A percentile compares a stretch with the other conserved stretches of the same genome.
These are phyloP conservation scores for Limnephilus marmoratus DNA, from an alignment of 2,888 invertebrate genomes.

Conservation along the genomic window DNA sequence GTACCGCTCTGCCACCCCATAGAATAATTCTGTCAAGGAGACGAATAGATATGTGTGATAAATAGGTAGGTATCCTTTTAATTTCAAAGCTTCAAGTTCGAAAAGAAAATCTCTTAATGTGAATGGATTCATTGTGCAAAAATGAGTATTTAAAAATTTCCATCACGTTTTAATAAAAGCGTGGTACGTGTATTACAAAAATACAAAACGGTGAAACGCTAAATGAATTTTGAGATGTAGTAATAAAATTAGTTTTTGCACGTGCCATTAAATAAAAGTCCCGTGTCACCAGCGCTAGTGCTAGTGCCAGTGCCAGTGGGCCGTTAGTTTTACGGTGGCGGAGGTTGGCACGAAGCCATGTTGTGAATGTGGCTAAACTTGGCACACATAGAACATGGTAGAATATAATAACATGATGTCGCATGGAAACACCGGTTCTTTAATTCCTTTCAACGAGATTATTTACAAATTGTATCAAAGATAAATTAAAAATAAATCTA, in stretches of 20 bases:
- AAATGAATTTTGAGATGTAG: conserved; percentile 12
- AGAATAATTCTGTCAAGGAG: too few species aligned
- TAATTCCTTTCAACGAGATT: too few species aligned
- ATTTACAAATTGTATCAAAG: too few species aligned
- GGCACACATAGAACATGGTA: neutral
- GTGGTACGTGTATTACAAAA: neutral
- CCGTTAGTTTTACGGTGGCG: neutral
- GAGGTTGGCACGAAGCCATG: neutral
- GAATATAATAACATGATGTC: neutral
- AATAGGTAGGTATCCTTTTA: neutral
- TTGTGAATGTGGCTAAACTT: neutral
- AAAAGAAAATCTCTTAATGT: neutral
- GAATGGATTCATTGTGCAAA: conserved; percentile 15
- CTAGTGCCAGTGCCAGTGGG: too few species aligned
- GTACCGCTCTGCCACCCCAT: too few species aligned
- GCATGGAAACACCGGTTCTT: neutral
- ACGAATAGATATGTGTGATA: too few species aligned
- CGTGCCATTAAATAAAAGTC: conserved; percentile 23
- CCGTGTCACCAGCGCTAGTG: neutral
- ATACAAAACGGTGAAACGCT: conserved; percentile 15
- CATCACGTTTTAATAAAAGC: conserved; percentile 12
- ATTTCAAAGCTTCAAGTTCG: neutral
- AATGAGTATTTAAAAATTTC: neutral
- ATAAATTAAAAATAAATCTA: too few species aligned
- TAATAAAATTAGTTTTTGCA: conserved; percentile 35